Base-by-base conservation (phyloP, 1,140 invertebrate species). In the Tetragonula clypearis region DNA sequence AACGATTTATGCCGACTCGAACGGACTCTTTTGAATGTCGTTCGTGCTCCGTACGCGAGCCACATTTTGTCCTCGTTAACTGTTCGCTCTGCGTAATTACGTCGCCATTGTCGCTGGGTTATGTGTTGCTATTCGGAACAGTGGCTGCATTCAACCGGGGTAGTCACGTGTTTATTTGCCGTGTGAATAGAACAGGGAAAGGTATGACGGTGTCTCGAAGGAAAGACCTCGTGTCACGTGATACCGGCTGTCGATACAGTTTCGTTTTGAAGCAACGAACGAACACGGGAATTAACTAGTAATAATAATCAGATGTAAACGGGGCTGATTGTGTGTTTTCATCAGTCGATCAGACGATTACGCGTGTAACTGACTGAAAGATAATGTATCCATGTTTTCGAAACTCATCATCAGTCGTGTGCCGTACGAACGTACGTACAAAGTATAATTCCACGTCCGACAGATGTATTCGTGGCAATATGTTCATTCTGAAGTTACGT, bases 121-220 rank as follows among this genome's bases (percentile, higher is more conserved):
- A 30, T 30, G 30, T 19, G 35, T 35, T 35, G 8, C 41, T 78
- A 83, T 77, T 83, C 53, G 49, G 49, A 69, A 41, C 41, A 21
- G 49, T 3, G 41, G 41, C 53, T 53, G 66, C 53, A 26, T 19
- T n/a, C 49, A 78, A 72, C 66, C 79, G 41, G 56, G 6, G 26
- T n/a, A 23, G 65, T 60, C 56, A n/a, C 15, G 49, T 79, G 76
- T 79, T 84, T 79, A 71, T 60, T 71, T 58, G 35, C 14, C 35
- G 35, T 60, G 56, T 62, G 76, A 71, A 84, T 71, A 76, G 56
- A 72, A 65, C 49, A 79, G 56, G 26, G 23, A 71, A 17, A 79
- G 35, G 41, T 41, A 62, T 35, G 56, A 30, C 41, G 23, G 72
- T 26, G 72, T 19, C 75, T 84, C 66, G 35, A 83, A 26, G 53